These are phyloP conservation scores for Diplazon laetatorius DNA, from an alignment of 2,888 invertebrate species.

Conservation along the genomic window DNA sequence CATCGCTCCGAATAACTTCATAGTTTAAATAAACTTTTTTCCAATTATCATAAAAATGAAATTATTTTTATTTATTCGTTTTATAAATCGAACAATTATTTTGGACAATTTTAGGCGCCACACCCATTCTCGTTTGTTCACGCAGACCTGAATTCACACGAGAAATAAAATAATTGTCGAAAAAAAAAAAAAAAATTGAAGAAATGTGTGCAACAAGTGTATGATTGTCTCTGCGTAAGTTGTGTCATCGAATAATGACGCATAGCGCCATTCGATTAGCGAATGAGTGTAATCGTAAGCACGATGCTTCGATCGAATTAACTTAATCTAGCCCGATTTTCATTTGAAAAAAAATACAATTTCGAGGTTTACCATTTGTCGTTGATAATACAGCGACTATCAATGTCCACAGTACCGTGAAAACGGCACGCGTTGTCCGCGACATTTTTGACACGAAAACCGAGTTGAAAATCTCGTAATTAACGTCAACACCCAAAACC, in stretches of 20 bases:
- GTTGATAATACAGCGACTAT: slow-evolving; percentile 17
- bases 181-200: neutral
- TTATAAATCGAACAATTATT: too few relatives aligned
- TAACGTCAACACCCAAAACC: slow-evolving; percentile 9
- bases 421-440: neutral
- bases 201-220: neutral
- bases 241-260: neutral
- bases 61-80: too few relatives aligned
- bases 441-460: slow-evolving; percentile 36
- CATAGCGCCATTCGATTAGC: neutral
- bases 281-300: neutral
- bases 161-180: neutral
- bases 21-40: too few relatives aligned
- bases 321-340: too few relatives aligned
- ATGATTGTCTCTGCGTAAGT: neutral
- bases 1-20: too few relatives aligned
- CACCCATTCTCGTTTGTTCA: slow-evolving; percentile 40
- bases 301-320: slow-evolving; percentile 25
- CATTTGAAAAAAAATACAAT: neutral
- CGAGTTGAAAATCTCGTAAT: slow-evolving; percentile 1
- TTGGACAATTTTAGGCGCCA: too few relatives aligned
- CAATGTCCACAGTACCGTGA: slow-evolving; percentile 38
- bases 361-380: slow-evolving; percentile 49
- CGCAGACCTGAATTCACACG: neutral
- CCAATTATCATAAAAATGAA: too few relatives aligned